Evolutionary conservation across 1,140 invertebrate genomes (phyloP).

Genomic region (Manduca sexta): DNA sequence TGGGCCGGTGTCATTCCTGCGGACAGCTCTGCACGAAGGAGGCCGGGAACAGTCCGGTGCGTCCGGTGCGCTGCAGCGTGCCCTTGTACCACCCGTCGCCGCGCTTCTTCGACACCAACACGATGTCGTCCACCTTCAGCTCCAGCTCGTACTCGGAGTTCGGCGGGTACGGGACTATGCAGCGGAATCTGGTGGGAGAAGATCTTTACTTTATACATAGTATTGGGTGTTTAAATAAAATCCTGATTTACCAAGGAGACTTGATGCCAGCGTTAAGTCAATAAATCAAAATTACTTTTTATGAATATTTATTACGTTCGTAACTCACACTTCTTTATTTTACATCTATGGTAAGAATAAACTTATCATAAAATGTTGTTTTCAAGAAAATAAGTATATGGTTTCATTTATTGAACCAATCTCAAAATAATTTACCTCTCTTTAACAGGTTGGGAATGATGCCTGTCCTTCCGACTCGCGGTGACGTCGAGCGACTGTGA

Average conservation of each 20-base stretch:
- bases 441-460: constrained; percentile 70
- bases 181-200: constrained; percentile 80
- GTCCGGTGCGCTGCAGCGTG: constrained; percentile 89
- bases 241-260: too few relatives aligned
- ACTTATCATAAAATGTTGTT: too few relatives aligned
- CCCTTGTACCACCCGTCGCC: constrained; percentile 98
- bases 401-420: too few relatives aligned
- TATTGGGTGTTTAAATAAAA: background rate
- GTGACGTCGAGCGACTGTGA: constrained; percentile 86
- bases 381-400: too few relatives aligned
- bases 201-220: constrained; percentile 1
- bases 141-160: constrained; percentile 95
- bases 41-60: constrained; percentile 93
- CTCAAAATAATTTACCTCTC: constrained; percentile 68
- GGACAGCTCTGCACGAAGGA: constrained; percentile 88
- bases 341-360: too few relatives aligned
- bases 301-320: too few relatives aligned
- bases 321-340: too few relatives aligned
- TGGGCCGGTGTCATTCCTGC: constrained; percentile 36
- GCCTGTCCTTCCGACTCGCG: constrained; percentile 36
- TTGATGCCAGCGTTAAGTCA: too few relatives aligned
- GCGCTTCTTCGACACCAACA: constrained; percentile 92
- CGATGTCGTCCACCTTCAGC: constrained; percentile 91
- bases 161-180: constrained; percentile 95
- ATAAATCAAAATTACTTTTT: too few relatives aligned